Base-by-base conservation (phyloP, 2,113 vertebrate genomes). In the Diadophis punctatus region DNA sequence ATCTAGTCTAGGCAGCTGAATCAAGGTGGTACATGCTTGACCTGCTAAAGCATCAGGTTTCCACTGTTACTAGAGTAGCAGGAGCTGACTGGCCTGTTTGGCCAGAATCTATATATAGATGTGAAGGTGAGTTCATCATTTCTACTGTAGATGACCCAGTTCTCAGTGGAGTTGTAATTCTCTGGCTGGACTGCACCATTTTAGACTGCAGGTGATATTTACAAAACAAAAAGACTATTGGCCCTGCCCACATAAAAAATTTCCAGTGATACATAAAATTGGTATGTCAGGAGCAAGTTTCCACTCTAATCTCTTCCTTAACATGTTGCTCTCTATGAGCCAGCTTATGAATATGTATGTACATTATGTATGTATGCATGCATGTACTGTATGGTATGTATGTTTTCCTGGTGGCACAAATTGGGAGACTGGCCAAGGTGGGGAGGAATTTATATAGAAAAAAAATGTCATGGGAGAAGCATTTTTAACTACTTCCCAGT, bases 71-170 rank as follows among this genome's bases (percentile, higher is more conserved):
- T 18, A 58, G 68, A 86, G 14, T 12, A 34, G 53, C 30, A 49
- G 74, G 43, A 90, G 46, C 22, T 86, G 88, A 63, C 14, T 6
- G 53, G 55, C 92, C 46, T 60, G 92, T 86, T 93, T 43, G 51
- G 14, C 80, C 23, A 46, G 74, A 52, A 48, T 46, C 80, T 90
- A 93, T 63, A 63, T 63, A 90, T 90, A 93, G 49, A 52, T 52
- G 8, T 27, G 48, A 60, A 23, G 52, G 46, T 90, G 88, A 93
- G 55, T 56, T 90, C 92, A 92, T 43, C 39, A 48, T 86, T 90
- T 93, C 74, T 63, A n/a, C n/a, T n/a, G n/a, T n/a, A 9, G 60
- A 86, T 93, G 88, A 58, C 88, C 55, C 86, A 90, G 74, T 90
- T 93, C 80, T 86, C 88, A 90, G 30, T 86, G 14, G 39, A 46